Evolutionary conservation across 2,113 vertebrate genomes (phyloP), one percentile per base, ranked within the genome.

Genomic region (Strix aluco): DNA sequence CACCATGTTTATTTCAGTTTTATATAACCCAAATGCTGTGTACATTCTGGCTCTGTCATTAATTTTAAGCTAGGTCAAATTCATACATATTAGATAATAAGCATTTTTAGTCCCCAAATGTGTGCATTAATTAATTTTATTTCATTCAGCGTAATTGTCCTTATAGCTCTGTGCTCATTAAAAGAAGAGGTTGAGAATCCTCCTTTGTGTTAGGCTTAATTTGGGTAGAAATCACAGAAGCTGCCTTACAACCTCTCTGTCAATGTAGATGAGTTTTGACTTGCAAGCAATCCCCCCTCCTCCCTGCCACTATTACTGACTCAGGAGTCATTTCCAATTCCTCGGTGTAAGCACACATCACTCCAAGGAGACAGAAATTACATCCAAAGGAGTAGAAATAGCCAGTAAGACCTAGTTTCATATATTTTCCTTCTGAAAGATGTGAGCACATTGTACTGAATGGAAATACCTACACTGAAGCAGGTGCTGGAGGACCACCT

Each of bases 21-120:
- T 92, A 84, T 92, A 21, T 77, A 95, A 95, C 87, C 84, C 90
- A 74, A 67, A 70, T 86, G 88, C 85, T 8, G 8, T 1, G 14
- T 81, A 55, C 25, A 2, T 86, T 91, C 81, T 55, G 86, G n/a
- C 82, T 94, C 82, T 90, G 86, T 94, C 90, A 94, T 95, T 94
- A 96, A 90, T 93, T 96, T 92, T 95, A 93, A 96, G 96, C 82
- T 96, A 83, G 95, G 94, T 96, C 94, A 96, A 94, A 94, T 95
- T 93, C 79, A 67, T 82, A 66, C 78, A 63, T 91, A 92, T 81
- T 95, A 94, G 92, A 73, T 95, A 96, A 96, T 95, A 97, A 96
- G 89, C 97, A 96, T 92, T 95, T 97, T 95, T 96, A 90, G 91
- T 96, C 91, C 94, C 91, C 81, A 95, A 80, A 97, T 96, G 81